Evolutionary conservation across 2,113 vertebrate species (phyloP).

Genomic region (Cryptotis parvus): DNA sequence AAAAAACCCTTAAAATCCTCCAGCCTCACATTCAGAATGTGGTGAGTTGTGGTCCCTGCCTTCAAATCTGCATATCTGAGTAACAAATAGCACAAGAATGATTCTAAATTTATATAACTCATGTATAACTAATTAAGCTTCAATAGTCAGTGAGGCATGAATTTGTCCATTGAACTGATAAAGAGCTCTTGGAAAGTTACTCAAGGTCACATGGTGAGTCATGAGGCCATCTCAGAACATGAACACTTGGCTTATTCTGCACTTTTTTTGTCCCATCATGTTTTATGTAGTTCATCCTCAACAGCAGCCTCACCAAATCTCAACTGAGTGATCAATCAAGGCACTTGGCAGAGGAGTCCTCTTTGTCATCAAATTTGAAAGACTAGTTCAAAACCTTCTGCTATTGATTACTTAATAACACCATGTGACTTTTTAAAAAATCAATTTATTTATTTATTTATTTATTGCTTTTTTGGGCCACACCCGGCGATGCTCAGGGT

Average conservation of each 20-base stretch:
- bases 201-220: slow-evolving; percentile 24
- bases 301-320: slow-evolving; percentile 28
- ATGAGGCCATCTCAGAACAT: slow-evolving; percentile 32
- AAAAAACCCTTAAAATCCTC: background rate
- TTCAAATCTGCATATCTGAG: background rate
- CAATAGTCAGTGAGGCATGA: background rate
- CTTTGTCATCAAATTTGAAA: slow-evolving; percentile 49
- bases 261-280: slow-evolving; percentile 43
- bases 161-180: slow-evolving; percentile 3
- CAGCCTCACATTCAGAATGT: background rate
- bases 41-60: background rate
- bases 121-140: background rate
- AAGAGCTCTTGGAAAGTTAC: slow-evolving; percentile 24
- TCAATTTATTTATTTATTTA: too few species aligned
- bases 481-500: too few species aligned
- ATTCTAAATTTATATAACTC: background rate
- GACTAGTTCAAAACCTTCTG: background rate
- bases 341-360: background rate
- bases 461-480: too few species aligned
- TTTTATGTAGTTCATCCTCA: slow-evolving; percentile 33
- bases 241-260: slow-evolving; percentile 34
- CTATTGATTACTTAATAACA: slow-evolving; percentile 30
- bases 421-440: too few species aligned
- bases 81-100: background rate
- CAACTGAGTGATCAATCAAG: slow-evolving; percentile 22